Evolutionary conservation across 92 coral and sea anemone genomes (phyloP).

Genomic region (Meandrina meandrites): DNA sequence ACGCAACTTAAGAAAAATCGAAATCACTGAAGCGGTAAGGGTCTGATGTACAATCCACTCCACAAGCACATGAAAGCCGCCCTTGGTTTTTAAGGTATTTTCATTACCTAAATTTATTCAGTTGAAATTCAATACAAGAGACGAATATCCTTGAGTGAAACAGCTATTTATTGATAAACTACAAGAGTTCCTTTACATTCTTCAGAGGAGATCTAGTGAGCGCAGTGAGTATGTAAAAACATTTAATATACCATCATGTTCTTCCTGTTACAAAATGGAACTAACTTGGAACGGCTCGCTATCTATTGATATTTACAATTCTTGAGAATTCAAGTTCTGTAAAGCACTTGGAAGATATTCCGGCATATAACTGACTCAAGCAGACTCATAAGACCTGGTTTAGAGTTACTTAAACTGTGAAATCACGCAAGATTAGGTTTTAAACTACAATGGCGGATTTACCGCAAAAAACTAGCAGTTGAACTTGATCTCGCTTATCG

Average conservation of each 20-base stretch:
- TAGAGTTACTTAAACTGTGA: neutral
- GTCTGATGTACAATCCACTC: neutral
- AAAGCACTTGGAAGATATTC: neutral
- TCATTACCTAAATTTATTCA: slow-evolving; percentile 28
- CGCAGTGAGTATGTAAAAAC: neutral
- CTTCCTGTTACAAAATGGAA: neutral
- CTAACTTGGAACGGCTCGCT: neutral
- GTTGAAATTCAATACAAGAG: slow-evolving; percentile 28
- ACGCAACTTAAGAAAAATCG: neutral
- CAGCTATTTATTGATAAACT: neutral
- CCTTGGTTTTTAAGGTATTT: slow-evolving; percentile 17
- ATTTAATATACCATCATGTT: neutral
- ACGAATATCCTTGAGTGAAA: neutral
- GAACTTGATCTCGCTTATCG: neutral
- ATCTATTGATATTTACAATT: slow-evolving; percentile 5
- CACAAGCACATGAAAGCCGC: neutral
- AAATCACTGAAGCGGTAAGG: neutral
- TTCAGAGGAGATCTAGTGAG: neutral
- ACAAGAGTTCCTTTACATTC: neutral
- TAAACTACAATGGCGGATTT: neutral
- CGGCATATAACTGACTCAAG: neutral
- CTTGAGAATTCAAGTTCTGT: neutral
- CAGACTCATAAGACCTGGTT: neutral
- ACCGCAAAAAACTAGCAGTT: neutral
- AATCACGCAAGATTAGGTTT: neutral